Conservation (phyloP, 1,140 invertebrate genomes). For the Andricus grossulariae region DNA sequence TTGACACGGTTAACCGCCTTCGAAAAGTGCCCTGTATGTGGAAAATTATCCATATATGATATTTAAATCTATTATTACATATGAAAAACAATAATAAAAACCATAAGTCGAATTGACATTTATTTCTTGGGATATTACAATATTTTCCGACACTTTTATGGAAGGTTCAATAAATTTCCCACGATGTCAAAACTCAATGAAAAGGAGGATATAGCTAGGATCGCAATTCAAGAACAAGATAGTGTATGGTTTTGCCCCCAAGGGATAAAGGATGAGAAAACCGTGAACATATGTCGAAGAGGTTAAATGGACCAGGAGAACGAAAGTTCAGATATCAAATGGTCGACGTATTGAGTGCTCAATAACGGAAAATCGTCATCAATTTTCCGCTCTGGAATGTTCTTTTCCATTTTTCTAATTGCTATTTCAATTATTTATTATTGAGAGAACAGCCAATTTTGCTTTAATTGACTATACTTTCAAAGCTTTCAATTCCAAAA, state of each 20-base stretch:
- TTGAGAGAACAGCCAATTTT: no score
- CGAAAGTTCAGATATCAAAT: slow-evolving; percentile 23
- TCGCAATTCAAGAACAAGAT: slow-evolving; percentile 25
- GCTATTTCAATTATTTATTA: not conserved
- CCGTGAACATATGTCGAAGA: slow-evolving; percentile 21
- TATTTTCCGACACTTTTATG: not conserved
- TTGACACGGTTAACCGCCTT: no score
- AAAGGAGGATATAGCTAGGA: slow-evolving; percentile 25
- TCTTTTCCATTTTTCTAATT: slow-evolving; percentile 14
- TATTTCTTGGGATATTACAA: no score
- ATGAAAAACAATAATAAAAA: no score
- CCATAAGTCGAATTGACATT: no score
- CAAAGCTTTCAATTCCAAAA: no score
- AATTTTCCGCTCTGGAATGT: slow-evolving; percentile 9
- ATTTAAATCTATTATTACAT: no score
- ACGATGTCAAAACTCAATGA: slow-evolving; percentile 24
- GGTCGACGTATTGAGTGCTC: slow-evolving; percentile 15
- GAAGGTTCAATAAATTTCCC: not conserved
- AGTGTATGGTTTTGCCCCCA: slow-evolving; percentile 8
- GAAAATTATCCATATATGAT: no score
- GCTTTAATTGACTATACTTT: no score
- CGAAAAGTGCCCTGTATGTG: no score
- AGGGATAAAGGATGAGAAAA: slow-evolving; percentile 22
- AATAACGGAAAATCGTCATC: slow-evolving; percentile 18
- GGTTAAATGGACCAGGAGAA: slow-evolving; percentile 24